phyloP scores from a whole-genome alignment of 2,797 vertebrate species.

The Thamnophis elegans region DNA sequence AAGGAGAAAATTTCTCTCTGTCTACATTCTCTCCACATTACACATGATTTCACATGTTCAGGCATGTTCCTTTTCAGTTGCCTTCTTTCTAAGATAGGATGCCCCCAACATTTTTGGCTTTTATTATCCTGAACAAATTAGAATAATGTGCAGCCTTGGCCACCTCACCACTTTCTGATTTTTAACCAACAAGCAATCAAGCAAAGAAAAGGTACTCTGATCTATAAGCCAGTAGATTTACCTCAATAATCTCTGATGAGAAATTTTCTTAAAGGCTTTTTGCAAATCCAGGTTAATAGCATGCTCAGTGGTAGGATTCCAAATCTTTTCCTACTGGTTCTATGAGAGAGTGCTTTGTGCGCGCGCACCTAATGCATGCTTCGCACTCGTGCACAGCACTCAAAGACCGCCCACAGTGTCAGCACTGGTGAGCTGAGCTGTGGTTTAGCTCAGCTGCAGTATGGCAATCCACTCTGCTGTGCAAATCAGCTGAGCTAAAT shows the following conservation, averaged over 20 bases:
- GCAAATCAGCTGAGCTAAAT: no score
- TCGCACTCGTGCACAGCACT: no score
- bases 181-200: background rate
- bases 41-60: background rate
- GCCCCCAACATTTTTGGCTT: background rate
- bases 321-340: no score
- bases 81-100: background rate
- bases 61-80: background rate
- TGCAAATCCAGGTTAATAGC: background rate
- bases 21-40: background rate
- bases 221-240: background rate
- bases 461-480: no score
- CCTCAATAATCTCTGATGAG: background rate
- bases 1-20: background rate
- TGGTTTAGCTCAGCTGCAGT: no score
- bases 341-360: no score
- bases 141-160: background rate
- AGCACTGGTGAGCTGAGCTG: no score
- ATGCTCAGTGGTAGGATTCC: no score
- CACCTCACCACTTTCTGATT: background rate
- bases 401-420: no score
- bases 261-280: background rate
- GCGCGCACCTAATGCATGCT: no score
- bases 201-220: background rate
- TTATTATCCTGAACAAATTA: background rate